These are phyloP conservation scores for Odocoileus hemionus DNA, from an alignment of 2,113 vertebrate species.

Conservation along the genomic window DNA sequence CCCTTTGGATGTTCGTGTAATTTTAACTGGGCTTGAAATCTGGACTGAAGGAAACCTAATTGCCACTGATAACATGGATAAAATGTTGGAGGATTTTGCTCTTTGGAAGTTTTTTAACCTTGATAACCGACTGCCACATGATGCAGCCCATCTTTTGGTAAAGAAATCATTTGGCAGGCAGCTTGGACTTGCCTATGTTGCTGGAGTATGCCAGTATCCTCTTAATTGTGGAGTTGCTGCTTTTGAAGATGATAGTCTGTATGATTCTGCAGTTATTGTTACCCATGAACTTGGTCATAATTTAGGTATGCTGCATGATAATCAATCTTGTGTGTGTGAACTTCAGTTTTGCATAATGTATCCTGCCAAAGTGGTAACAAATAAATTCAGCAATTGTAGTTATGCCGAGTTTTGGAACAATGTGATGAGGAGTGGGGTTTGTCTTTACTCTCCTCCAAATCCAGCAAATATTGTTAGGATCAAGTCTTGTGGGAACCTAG, in stretches of 20 bases:
- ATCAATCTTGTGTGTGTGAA: not conserved
- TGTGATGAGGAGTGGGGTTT: constrained; percentile 65
- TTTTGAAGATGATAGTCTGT: not conserved
- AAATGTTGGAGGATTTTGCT: not conserved
- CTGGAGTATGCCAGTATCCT: not conserved
- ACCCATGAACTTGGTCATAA: constrained; percentile 72
- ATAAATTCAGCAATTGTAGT: constrained; percentile 74
- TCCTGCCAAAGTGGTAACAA: accelerated
- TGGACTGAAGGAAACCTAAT: constrained; percentile 68
- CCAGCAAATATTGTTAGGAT: not conserved
- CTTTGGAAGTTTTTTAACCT: not conserved
- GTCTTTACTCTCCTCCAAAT: not conserved
- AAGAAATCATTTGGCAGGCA: not conserved
- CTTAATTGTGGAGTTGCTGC: constrained; percentile 38
- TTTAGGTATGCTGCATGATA: constrained; percentile 66
- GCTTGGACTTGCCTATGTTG: constrained; percentile 55
- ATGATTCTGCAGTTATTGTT: not conserved
- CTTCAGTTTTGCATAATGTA: constrained; percentile 59
- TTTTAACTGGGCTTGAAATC: constrained; percentile 71
- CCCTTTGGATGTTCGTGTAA: constrained; percentile 50
- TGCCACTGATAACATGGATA: accelerated
- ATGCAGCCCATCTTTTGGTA: constrained; percentile 64
- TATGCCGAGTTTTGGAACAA: constrained; percentile 69
- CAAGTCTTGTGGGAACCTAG: constrained; percentile 29
- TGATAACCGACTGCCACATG: not conserved